Base-by-base conservation (phyloP, 2,888 invertebrate genomes). In the Pomacea canaliculata region DNA sequence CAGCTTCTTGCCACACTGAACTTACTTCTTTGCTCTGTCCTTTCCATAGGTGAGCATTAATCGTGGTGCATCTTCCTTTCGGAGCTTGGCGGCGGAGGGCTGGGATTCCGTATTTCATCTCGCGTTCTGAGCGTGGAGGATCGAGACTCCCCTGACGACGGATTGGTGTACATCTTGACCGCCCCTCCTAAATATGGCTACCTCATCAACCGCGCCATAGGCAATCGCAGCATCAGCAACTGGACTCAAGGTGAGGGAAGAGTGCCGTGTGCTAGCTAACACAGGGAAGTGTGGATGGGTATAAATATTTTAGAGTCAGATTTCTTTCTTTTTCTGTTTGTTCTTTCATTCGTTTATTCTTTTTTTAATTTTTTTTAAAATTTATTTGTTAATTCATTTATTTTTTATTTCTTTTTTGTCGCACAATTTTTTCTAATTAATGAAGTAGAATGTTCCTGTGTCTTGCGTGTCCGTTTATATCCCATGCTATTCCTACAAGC, bases 161-260 rank as follows among this genome's bases (percentile, higher is more conserved):
- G 82, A 16, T 81, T 91, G 51, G 73, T 82, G 46, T 90, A 87
- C 79, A 80, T 83, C 46, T 76, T 91, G 62, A 89, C 86, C 12
- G 77, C 83, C 8, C 81, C 78, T 12, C 89, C 91, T 1, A 77
- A 81, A 59, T 82, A 86, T 81, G 91, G 91, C 37, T 85, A 86
- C 76, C 77, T 90, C 68, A 83, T 87, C 70, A 87, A 89, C 79
- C 72, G 81, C 10, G 81, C 78, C 19, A 77, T 78, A 37, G 85
- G 85, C 19, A 85, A 86, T 76, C 76, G 79, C 48, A 84, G 82
- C 71, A 83, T 89, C 74, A 81, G 77, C 68, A 84, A 85, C 73
- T 91, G 91, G 89, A 90, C 90, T 0, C 91, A 91, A 88, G 90
- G 91, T 91, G 85, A 83, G 87, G 16, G 23, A 63, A 63, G 12